Base-by-base conservation (phyloP, 2,797 vertebrate species). In the Novumbra hubbsi region DNA sequence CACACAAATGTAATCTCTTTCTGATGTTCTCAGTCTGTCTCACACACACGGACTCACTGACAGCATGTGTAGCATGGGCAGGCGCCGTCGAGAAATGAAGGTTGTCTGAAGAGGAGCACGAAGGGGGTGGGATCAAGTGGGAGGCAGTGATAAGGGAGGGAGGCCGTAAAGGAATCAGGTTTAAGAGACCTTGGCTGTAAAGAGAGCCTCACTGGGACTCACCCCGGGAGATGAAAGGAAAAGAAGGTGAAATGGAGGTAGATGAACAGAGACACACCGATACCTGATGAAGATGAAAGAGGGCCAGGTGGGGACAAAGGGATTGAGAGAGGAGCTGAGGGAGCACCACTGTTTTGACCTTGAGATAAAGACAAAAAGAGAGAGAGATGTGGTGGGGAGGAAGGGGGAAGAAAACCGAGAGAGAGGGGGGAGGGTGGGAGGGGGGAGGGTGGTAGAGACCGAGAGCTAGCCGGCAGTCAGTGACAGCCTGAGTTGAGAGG, bases 11-110 rank as follows among this genome's bases (percentile, higher is more conserved):
- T 81, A 90, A 86, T 85, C 85, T 88, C 77, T 87, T 88, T 90
- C 87, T 87, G 81, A 87, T 89, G 86, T 86, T 81, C 81, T 87
- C 85, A 84, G 77, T 84, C 79, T 85, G 82, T 50, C 49, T 55
- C 50, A 55, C 5, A 34, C 32, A 69, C 19, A 79, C 34, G 66
- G 50, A 24, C 74, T 73, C 76, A n/a, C 80, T 76, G 78, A 81
- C 80, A 75, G 8, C 34, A 4, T 5, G 38, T 66, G 52, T 14
- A 60, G 57, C 62, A 60, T 49, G 41, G 48, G 52, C 19, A 16
- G 62, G 73, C 68, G 74, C 79, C 73, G 78, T 72, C 84, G 62
- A 71, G 81, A 76, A 86, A 73, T 73, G 81, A 45, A 45, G 41
- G 41, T 45, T 45, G 41, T 45, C 41, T 81, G 80, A 80, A 86